Percentiles rank a stretch among this genome's conserved stretches.
Conservation (phyloP, 2,797 vertebrate genomes). For the Mastacembelus armatus region DNA sequence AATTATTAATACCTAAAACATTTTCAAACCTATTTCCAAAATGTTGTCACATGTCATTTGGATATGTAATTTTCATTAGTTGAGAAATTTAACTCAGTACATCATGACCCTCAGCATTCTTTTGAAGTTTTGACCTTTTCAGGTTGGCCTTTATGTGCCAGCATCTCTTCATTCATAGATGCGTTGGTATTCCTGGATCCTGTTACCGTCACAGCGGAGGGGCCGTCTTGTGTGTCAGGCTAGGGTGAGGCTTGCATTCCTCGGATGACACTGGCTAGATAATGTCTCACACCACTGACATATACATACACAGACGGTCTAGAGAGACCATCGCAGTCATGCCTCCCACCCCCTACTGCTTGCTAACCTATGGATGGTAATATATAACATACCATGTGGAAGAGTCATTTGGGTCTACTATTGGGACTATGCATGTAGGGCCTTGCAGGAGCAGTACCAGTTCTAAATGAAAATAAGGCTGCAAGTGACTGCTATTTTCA, state of each 20-base stretch:
- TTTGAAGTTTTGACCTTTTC: conserved; percentile 57
- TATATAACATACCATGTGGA: conserved; percentile 21
- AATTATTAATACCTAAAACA: no score
- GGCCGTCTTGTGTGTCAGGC: conserved; percentile 64
- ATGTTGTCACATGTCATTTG: background rate
- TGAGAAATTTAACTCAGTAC: background rate
- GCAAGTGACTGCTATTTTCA: background rate
- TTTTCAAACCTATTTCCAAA: no score
- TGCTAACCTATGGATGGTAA: conserved; percentile 41
- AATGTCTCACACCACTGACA: conserved; percentile 43
- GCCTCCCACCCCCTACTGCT: conserved; percentile 17
- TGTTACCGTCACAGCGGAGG: conserved; percentile 63
- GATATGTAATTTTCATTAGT: background rate
- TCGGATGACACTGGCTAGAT: conserved; percentile 69
- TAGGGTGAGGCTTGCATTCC: conserved; percentile 71
- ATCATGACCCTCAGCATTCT: conserved; percentile 11
- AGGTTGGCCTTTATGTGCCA: conserved; percentile 29
- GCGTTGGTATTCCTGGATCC: conserved; percentile 61
- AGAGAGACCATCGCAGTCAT: conserved; percentile 26
- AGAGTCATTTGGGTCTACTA: conserved; percentile 37
- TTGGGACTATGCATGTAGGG: background rate
- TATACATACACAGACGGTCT: conserved; percentile 17
- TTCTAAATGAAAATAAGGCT: background rate
- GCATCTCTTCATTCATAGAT: conserved; percentile 30
- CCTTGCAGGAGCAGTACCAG: background rate